Conservation (phyloP, 92 coral and sea anemone species). For the Epizoanthus stellaris region DNA sequence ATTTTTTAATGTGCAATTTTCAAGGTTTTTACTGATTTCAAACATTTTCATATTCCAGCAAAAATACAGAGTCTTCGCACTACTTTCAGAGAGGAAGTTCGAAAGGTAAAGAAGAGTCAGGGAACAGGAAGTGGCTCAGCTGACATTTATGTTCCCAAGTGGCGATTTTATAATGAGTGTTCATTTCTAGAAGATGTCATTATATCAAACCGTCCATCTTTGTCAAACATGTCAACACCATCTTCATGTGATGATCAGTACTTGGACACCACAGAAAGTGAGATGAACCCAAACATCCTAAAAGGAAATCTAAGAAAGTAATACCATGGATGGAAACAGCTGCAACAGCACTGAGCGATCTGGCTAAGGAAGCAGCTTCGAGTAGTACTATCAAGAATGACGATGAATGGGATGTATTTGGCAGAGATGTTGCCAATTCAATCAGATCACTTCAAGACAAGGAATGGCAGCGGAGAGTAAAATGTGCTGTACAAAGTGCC, state of each 20-base stretch:
- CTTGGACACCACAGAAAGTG: constrained; percentile 8
- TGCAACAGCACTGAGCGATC: constrained; percentile 53
- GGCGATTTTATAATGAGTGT: constrained; percentile 43
- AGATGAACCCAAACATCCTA: constrained; percentile 19
- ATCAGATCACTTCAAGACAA: not conserved
- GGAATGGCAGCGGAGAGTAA: too few species aligned
- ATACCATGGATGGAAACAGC: constrained; percentile 40
- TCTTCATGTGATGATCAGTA: constrained; percentile 28
- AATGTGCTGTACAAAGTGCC: too few species aligned
- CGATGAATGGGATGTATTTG: constrained; percentile 76
- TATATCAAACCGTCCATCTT: not conserved
- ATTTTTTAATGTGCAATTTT: too few species aligned
- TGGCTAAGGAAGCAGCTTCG: constrained; percentile 43
- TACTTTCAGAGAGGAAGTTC: constrained; percentile 43
- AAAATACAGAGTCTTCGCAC: constrained; percentile 49
- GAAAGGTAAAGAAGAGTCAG: constrained; percentile 43
- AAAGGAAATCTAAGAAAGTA: constrained; percentile 14
- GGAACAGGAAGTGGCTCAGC: constrained; percentile 26
- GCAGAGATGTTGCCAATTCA: constrained; percentile 65
- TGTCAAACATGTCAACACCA: constrained; percentile 16
- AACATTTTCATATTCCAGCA: too few species aligned
- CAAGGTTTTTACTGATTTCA: too few species aligned
- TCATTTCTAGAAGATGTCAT: constrained; percentile 47
- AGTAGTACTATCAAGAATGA: not conserved
- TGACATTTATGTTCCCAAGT: constrained; percentile 36